A percentile compares a stretch with the other conserved stretches of the same genome.
Conservation (phyloP, 1,140 invertebrate species). For the Rhizoglyphus robini region DNA sequence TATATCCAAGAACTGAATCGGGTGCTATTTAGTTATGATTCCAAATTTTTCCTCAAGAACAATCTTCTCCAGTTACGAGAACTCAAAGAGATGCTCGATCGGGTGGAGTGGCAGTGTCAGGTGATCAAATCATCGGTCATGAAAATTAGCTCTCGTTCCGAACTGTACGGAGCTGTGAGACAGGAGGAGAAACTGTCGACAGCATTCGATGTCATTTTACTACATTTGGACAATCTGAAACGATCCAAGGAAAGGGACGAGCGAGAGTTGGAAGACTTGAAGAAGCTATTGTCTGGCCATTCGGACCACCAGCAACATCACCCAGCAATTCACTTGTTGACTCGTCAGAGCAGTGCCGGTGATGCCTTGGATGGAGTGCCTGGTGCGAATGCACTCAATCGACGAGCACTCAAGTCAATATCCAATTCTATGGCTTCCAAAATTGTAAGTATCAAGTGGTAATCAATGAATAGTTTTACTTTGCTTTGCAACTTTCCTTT, state of each 20-base stretch:
- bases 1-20: constrained; percentile 17
- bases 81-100: constrained; percentile 32
- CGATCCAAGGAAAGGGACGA: constrained; percentile 35
- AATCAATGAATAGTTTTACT: neutral
- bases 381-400: neutral
- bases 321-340: neutral
- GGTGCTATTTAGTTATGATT: constrained; percentile 3
- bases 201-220: constrained; percentile 41
- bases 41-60: neutral
- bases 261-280: constrained; percentile 36
- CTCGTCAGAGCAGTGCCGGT: neutral
- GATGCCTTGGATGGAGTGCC: neutral
- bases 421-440: neutral
- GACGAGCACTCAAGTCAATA: neutral
- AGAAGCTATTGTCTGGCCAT: constrained; percentile 16
- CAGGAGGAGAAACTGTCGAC: constrained; percentile 40
- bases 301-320: neutral
- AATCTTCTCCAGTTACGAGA: constrained; percentile 24
- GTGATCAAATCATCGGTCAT: constrained; percentile 35
- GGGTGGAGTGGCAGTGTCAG: constrained; percentile 35
- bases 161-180: constrained; percentile 40
- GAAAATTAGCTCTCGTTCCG: constrained; percentile 36
- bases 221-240: constrained; percentile 41
- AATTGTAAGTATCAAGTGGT: neutral
- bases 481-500: neutral